Percentiles rank a stretch among this genome's conserved stretches.
Evolutionary conservation across 2,113 vertebrate genomes (phyloP).

Genomic region (Tautogolabrus adspersus): DNA sequence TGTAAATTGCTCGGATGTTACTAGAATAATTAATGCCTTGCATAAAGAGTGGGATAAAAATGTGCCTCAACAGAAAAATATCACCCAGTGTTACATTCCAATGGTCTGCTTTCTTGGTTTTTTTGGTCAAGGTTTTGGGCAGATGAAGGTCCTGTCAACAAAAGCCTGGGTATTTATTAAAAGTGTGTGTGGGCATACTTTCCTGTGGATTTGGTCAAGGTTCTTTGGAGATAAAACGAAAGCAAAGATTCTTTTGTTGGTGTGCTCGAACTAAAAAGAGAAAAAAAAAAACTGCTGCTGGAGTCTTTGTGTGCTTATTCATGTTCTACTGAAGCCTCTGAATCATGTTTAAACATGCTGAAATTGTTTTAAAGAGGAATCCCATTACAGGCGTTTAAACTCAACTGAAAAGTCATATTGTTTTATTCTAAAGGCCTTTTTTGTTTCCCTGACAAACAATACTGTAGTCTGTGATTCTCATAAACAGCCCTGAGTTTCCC

Average conservation of each 20-base stretch:
- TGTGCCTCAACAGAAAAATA: slow-evolving; percentile 2
- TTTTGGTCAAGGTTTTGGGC: slow-evolving; percentile 20
- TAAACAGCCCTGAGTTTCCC: slow-evolving; percentile 32
- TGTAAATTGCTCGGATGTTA: background rate
- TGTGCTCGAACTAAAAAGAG: background rate
- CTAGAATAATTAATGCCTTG: background rate
- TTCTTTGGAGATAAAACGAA: slow-evolving; percentile 32
- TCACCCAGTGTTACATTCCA: background rate
- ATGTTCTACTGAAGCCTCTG: slow-evolving; percentile 24
- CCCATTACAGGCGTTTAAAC: slow-evolving; percentile 18
- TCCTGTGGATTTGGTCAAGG: slow-evolving; percentile 22
- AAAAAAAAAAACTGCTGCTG: background rate
- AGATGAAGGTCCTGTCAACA: background rate
- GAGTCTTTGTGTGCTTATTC: slow-evolving; percentile 26
- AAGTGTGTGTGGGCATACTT: slow-evolving; percentile 1
- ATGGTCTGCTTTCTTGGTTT: background rate
- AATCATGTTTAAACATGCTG: slow-evolving; percentile 45
- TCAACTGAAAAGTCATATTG: slow-evolving; percentile 12
- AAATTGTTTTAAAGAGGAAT: slow-evolving; percentile 41
- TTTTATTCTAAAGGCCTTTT: slow-evolving; percentile 17
- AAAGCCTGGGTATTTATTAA: slow-evolving; percentile 4
- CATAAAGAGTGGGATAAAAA: slow-evolving; percentile 16
- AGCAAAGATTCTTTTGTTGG: slow-evolving; percentile 16
- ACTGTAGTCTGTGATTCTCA: slow-evolving; percentile 42
- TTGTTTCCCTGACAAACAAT: slow-evolving; percentile 33